These are phyloP conservation scores for Panthera leo DNA, from an alignment of 2,113 vertebrate genomes.

Conservation along the genomic window DNA sequence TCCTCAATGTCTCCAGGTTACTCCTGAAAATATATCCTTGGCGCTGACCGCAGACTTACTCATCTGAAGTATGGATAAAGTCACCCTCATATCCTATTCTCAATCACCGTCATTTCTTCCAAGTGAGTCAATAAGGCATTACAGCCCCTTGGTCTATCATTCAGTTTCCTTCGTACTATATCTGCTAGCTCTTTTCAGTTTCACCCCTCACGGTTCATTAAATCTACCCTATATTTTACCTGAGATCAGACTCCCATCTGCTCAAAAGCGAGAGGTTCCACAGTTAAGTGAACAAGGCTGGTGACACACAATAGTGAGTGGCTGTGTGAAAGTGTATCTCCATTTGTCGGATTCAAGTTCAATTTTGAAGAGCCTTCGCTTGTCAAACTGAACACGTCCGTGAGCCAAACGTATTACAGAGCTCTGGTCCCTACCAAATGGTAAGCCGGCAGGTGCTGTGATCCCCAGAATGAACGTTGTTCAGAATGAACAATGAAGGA, in stretches of 20 bases:
- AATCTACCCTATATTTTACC: not conserved
- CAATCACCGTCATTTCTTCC: fast-evolving
- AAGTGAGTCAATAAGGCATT: not conserved
- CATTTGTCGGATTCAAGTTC: too few relatives aligned
- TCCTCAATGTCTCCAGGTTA: not conserved
- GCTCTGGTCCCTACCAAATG: fast-evolving
- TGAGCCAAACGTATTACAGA: fast-evolving
- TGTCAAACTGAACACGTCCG: fast-evolving
- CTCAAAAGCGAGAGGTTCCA: not conserved
- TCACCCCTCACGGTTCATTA: not conserved
- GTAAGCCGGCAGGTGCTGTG: fast-evolving
- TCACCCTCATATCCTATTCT: not conserved
- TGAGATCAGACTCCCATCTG: not conserved
- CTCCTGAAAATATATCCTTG: too few relatives aligned
- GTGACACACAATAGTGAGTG: fast-evolving
- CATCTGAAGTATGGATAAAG: not conserved
- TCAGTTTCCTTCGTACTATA: not conserved
- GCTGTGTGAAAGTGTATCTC: not conserved
- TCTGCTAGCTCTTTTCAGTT: not conserved
- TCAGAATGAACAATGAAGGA: too few relatives aligned
- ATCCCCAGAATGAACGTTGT: too few relatives aligned
- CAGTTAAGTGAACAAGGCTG: fast-evolving
- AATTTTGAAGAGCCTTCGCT: not conserved
- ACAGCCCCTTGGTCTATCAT: not conserved
- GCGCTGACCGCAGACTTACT: too few relatives aligned